Conservation (phyloP, 2,113 vertebrate genomes). For the Phocoena phocoena region DNA sequence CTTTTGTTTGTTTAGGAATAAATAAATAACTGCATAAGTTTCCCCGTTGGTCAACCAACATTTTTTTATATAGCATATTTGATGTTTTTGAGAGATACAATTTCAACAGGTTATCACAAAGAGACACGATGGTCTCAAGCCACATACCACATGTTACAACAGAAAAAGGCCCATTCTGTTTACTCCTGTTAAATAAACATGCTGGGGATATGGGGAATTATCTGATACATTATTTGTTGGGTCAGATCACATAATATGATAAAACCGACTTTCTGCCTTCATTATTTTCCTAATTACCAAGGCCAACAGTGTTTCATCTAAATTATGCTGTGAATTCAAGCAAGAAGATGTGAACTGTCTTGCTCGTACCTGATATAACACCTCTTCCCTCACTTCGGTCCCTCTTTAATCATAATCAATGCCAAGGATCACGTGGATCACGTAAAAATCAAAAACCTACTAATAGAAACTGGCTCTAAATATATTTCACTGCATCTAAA, state of each 20-base stretch:
- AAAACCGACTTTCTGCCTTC: neutral
- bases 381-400: neutral
- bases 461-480: neutral
- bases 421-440: neutral
- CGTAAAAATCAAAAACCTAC: neutral
- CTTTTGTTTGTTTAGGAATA: neutral
- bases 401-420: neutral
- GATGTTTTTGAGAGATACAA: neutral
- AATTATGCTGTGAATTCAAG: constrained; percentile 52
- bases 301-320: constrained; percentile 17
- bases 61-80: neutral
- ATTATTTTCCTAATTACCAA: constrained; percentile 9
- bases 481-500: neutral
- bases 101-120: neutral
- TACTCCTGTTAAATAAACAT: neutral
- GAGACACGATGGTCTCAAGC: neutral
- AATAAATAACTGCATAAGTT: neutral
- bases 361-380: neutral
- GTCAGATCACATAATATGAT: neutral
- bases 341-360: neutral
- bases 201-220: accelerated
- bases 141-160: accelerated
- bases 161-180: neutral
- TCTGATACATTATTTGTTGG: accelerated
- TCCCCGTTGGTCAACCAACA: neutral